A percentile compares a stretch with the other conserved stretches of the same genome.
Conservation (phyloP, 2,113 vertebrate genomes). For the Psophia crepitans region DNA sequence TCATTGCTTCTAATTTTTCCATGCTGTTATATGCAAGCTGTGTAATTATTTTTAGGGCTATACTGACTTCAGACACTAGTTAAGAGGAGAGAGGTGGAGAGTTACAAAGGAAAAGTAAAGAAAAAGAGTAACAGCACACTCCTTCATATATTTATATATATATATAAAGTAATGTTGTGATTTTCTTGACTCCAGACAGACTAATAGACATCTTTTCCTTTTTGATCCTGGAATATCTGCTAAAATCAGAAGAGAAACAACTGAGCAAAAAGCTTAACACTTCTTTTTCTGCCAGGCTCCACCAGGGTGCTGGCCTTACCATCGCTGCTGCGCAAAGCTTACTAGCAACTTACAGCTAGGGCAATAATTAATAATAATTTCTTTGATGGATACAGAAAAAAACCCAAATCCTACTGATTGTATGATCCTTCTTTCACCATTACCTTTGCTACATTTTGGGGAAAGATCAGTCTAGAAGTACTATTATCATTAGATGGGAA, state of each 20-base stretch:
- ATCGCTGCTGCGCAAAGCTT: background rate
- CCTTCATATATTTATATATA: background rate
- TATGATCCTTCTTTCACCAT: background rate
- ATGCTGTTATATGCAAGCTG: background rate
- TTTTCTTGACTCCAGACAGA: background rate
- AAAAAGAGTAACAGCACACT: background rate
- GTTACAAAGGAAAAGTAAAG: background rate
- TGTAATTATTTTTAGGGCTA: background rate
- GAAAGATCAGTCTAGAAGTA: background rate
- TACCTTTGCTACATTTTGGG: background rate
- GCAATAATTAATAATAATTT: background rate
- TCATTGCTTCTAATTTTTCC: background rate
- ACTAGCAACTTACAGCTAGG: background rate
- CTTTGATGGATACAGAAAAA: background rate
- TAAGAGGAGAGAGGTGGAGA: background rate
- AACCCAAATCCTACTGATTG: background rate
- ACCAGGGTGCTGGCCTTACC: background rate
- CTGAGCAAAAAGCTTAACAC: background rate
- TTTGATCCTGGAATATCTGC: background rate
- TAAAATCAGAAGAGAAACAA: background rate
- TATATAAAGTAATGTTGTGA: background rate
- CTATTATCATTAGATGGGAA: background rate
- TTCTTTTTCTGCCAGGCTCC: background rate
- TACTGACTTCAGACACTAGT: background rate
- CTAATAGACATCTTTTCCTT: background rate